A percentile compares a stretch with the other conserved stretches of the same genome.
phyloP scores from a whole-genome alignment of 2,888 invertebrate genomes.

The Nomada fabriciana region DNA sequence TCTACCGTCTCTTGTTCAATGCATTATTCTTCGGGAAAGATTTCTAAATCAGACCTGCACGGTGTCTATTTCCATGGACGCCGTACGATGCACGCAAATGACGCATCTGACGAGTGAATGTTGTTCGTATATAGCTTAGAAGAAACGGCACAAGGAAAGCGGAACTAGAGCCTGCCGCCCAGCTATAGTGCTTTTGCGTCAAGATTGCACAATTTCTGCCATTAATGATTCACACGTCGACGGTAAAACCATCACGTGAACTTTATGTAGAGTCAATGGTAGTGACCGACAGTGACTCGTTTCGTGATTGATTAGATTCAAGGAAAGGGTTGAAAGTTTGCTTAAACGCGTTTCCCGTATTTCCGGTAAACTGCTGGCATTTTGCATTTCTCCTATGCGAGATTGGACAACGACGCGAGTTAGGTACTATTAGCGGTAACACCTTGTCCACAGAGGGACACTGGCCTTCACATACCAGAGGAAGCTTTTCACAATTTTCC shows the following conservation, averaged over 20 bases:
- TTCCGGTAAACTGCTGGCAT: too few species aligned
- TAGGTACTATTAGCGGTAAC: neutral
- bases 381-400: too few species aligned
- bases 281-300: slow-evolving; percentile 57
- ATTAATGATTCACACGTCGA: slow-evolving; percentile 63
- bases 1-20: too few species aligned
- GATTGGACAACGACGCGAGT: too few species aligned
- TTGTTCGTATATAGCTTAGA: slow-evolving; percentile 23
- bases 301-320: neutral
- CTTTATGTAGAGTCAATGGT: slow-evolving; percentile 57
- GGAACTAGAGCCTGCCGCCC: neutral
- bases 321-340: neutral
- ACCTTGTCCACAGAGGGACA: slow-evolving; percentile 25
- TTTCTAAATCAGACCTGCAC: slow-evolving; percentile 56
- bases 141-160: neutral
- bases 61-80: slow-evolving; percentile 57
- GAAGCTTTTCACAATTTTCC: slow-evolving; percentile 34
- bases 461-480: slow-evolving; percentile 6
- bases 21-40: neutral
- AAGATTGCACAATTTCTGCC: slow-evolving; percentile 37
- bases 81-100: slow-evolving; percentile 49
- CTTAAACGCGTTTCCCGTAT: neutral
- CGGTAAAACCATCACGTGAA: slow-evolving; percentile 45
- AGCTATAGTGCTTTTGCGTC: slow-evolving; percentile 52
- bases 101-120: slow-evolving; percentile 30